Base-by-base conservation (phyloP, 1,140 invertebrate species). In the Dendrolimus kikuchii region DNA sequence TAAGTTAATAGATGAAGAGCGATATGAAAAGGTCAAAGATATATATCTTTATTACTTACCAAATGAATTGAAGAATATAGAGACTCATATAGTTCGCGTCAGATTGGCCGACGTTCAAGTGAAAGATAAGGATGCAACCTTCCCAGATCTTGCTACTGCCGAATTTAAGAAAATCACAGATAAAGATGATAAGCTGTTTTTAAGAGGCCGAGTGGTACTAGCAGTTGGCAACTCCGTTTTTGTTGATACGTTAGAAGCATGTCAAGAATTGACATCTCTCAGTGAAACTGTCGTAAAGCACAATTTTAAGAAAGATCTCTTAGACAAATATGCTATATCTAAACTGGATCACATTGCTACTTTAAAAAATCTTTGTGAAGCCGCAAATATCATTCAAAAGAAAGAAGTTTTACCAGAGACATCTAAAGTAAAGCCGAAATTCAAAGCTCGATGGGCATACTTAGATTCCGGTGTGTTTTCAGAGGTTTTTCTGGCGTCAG, bases 1-100 rank as follows among this genome's bases (percentile, higher is more conserved):
- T 3, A 81, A 76, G 50, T 55, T 87, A 4, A 62, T 88, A 7
- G 87, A 88, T 45, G 77, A 86, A 58, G 76, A 85, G 55, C 71
- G 57, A 52, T 58, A 71, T 23, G 72, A 80, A 56, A 61, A 50
- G 37, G 61, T 68, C 23, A 58, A 52, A 7, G 77, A 79, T 56
- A 74, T 74, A 37, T 64, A 71, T 51, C 60, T 88, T 4, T 83
- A 77, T 52, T 46, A 82, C 68, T 62, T 88, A 40, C 84, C 84
- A 5, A 71, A 86, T 36, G 68, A 85, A 6, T 60, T 88, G 4
- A 80, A 71, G 56, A 42, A 63, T 10, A 60, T 82, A 10, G 58
- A 79, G 40, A 77, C 79, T 0, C 52, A 74, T 23, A 70, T 76
- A 4, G 70, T 77, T 3, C 62, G 72, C 48, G 68, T 87, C 5